Conservation (phyloP, 2,888 invertebrate genomes). For the Meiosimyza platycephala region DNA sequence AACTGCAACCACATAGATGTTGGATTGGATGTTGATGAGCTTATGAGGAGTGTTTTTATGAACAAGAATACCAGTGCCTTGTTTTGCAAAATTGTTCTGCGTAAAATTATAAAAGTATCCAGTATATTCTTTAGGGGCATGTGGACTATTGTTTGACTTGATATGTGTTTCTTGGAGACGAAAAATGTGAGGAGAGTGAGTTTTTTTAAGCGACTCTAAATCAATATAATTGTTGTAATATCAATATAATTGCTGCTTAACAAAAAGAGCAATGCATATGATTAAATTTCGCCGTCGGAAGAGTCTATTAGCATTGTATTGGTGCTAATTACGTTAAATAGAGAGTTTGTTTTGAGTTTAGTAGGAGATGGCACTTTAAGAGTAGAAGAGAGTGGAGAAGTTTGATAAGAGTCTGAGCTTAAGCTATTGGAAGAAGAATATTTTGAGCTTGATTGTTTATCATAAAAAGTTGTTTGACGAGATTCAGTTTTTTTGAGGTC, state of each 20-base stretch:
- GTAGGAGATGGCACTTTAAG: no score
- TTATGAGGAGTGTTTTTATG: constrained; percentile 31
- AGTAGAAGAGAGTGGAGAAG: no score
- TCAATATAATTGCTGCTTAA: not conserved
- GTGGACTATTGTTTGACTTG: not conserved
- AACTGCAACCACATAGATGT: constrained; percentile 2
- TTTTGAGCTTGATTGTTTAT: no score
- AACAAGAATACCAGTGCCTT: constrained; percentile 24
- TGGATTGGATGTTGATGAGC: constrained; percentile 7
- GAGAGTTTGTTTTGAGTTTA: not conserved
- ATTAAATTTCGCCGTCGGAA: not conserved
- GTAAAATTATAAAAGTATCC: constrained; percentile 26
- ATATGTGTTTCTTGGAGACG: constrained; percentile 38
- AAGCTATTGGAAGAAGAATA: no score
- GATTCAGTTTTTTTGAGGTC: no score
- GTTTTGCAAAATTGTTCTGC: constrained; percentile 26
- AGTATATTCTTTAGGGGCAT: constrained; percentile 26
- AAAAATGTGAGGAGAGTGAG: constrained; percentile 6
- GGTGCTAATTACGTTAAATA: not conserved
- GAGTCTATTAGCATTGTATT: not conserved
- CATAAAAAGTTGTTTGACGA: no score
- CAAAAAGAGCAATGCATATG: not conserved
- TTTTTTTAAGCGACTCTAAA: constrained; percentile 27
- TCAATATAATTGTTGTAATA: constrained; percentile 31
- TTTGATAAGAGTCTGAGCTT: no score